A percentile compares a stretch with the other conserved stretches of the same genome.
Conservation (phyloP, 2,888 invertebrate genomes). For the Ectobius pallidus region DNA sequence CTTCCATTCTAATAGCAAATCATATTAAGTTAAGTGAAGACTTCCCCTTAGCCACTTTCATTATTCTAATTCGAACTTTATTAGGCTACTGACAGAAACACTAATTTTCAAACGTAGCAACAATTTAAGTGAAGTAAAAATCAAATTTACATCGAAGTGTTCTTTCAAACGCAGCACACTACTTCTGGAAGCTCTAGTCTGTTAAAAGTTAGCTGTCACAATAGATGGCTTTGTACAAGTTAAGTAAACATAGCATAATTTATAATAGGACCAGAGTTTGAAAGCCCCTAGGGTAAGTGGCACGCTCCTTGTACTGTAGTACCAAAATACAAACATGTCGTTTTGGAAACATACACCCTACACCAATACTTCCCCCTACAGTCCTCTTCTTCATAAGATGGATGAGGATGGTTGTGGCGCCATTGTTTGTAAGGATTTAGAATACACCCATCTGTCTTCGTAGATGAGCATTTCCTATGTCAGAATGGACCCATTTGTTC, state of each 20-base stretch:
- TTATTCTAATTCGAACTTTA: too few species aligned
- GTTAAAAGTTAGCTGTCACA: not conserved
- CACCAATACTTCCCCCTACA: not conserved
- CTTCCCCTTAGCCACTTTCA: too few species aligned
- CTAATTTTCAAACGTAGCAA: too few species aligned
- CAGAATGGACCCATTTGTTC: slow-evolving; percentile 23
- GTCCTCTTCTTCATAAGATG: not conserved
- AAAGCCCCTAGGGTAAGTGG: slow-evolving; percentile 23
- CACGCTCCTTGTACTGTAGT: slow-evolving; percentile 4
- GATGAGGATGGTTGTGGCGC: slow-evolving; percentile 2
- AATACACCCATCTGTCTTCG: slow-evolving; percentile 21
- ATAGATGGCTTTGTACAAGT: not conserved
- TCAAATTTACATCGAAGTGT: too few species aligned
- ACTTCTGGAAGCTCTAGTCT: too few species aligned
- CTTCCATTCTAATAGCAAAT: too few species aligned
- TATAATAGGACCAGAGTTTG: slow-evolving; percentile 17
- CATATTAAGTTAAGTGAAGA: too few species aligned
- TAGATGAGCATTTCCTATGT: slow-evolving; percentile 5
- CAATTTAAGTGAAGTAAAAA: too few species aligned
- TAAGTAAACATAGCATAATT: slow-evolving; percentile 11
- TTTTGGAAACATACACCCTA: slow-evolving; percentile 20
- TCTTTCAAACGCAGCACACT: too few species aligned
- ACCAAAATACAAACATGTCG: slow-evolving; percentile 12
- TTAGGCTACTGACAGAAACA: too few species aligned
- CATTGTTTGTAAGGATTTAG: slow-evolving; percentile 21